A percentile compares a stretch with the other conserved stretches of the same genome.
Evolutionary conservation across 1,140 invertebrate species (phyloP).

Genomic region (Drosophila subobscura): DNA sequence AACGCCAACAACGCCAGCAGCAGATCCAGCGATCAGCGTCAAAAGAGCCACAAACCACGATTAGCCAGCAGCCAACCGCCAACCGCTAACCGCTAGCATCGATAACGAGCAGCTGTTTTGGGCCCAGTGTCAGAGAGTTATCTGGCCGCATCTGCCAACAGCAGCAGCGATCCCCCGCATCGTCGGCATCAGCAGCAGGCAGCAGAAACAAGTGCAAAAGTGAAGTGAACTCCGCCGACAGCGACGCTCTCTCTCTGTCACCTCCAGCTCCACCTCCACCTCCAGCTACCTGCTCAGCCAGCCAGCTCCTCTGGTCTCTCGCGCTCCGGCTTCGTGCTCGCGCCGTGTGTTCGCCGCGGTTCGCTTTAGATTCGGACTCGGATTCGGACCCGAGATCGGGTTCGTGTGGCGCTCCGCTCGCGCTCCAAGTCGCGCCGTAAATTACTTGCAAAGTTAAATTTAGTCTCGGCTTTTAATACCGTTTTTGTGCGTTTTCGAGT

Average conservation of each 20-base stretch:
- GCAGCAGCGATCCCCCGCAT: conserved; percentile 34
- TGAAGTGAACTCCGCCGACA: conserved; percentile 68
- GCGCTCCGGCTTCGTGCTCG: conserved; percentile 3
- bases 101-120: conserved; percentile 65
- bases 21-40: conserved; percentile 49
- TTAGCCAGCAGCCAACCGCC: conserved; percentile 38
- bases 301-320: conserved; percentile 14
- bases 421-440: conserved; percentile 65
- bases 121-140: conserved; percentile 34
- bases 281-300: conserved; percentile 23
- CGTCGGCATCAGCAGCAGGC: conserved; percentile 22
- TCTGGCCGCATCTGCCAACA: conserved; percentile 39
- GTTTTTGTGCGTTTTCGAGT: conserved; percentile 83
- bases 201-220: conserved; percentile 60
- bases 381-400: conserved; percentile 28
- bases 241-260: conserved; percentile 21
- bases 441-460: conserved; percentile 83
- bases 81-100: conserved; percentile 40
- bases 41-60: conserved; percentile 4
- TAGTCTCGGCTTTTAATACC: conserved; percentile 83
- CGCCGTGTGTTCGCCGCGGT: neutral
- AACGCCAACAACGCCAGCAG: conserved; percentile 58
- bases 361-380: conserved; percentile 24
- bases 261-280: conserved; percentile 5
- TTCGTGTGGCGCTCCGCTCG: conserved; percentile 43